These are phyloP conservation scores for Lacanobia wlatinum DNA, from an alignment of 2,888 invertebrate species.

Conservation along the genomic window DNA sequence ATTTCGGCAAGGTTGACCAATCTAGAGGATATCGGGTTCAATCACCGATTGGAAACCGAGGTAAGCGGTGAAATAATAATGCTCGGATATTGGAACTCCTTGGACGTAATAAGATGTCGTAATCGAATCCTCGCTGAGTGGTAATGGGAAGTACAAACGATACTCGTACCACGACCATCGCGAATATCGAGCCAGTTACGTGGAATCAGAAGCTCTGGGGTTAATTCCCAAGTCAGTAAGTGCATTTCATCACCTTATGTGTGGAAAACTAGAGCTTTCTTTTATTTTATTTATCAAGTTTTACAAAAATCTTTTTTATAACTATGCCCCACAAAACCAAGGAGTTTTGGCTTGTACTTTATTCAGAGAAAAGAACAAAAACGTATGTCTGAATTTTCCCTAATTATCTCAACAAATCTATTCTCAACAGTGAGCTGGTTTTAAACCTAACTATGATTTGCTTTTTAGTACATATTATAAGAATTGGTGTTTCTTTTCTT, in stretches of 20 bases:
- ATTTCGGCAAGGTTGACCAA: neutral
- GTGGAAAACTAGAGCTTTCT: neutral
- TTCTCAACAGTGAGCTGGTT: no score
- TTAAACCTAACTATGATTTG: no score
- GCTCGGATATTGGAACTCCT: slow-evolving; percentile 27
- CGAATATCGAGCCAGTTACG: slow-evolving; percentile 4
- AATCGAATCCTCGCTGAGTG: slow-evolving; percentile 30
- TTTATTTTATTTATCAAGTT: no score
- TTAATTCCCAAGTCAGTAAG: neutral
- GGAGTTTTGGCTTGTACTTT: no score
- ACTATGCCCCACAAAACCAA: no score
- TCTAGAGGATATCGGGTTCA: slow-evolving; percentile 9
- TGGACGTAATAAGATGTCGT: slow-evolving; percentile 21
- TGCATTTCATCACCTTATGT: no score
- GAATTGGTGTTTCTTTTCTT: no score
- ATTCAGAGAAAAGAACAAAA: no score
- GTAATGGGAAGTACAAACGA: slow-evolving; percentile 39
- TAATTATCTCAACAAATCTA: no score
- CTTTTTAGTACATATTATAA: no score
- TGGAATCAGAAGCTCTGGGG: slow-evolving; percentile 1
- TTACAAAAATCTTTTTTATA: no score
- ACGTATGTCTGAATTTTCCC: no score
- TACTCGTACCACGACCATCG: neutral
- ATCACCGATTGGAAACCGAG: slow-evolving; percentile 29
- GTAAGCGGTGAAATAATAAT: slow-evolving; percentile 57